Base-by-base conservation (phyloP, 1,140 invertebrate genomes). In the Ceratina japonica region DNA sequence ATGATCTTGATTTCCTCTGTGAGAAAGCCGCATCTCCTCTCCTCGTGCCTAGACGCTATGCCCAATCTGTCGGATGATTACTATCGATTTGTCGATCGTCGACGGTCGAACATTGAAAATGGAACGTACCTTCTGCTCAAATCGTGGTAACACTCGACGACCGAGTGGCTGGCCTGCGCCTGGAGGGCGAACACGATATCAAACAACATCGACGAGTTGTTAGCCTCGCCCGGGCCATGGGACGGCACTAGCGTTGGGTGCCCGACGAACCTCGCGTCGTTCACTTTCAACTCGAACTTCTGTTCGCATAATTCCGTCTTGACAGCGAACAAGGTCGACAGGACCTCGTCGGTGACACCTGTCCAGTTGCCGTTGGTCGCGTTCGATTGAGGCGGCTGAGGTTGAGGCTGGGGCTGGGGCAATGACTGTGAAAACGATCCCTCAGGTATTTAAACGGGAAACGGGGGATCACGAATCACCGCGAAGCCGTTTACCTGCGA, bases 121-220 rank as follows among this genome's bases (percentile, higher is more conserved):
- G 52, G 18, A 58, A 75, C 64, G 71, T 82, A 92, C 90, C 92
- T 94, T 93, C 97, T 96, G 88, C 98, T 98, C 54, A 99, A 91
- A 92, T 98, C 97, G 92, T 99, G 97, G 90, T 99, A 99, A 92
- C 97, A 98, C 92, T 97, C 97, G 0, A 98, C 97, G 84, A 99
- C 96, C 68, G 97, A 98, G 92, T 97, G 97, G 92, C 96, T 97
- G 37, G 97, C 97, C 87, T 96, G 95, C 1, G 98, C 97, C 91
- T 96, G 95, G 51, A 99, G 91, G 16, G 97, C 97, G 95, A 98
- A 98, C 2, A 98, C 97, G 88, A 98, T 96, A 92, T 98, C 97
- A 68, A 98, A 97, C 31, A 98, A 93, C 91, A 97, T 96, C 70
- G 95, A 95, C 44, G 95, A 95, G 84, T 95, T 95, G 79, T 31